Evolutionary conservation across 2,888 invertebrate species (phyloP).

Genomic region (Neoaliturus tenellus): DNA sequence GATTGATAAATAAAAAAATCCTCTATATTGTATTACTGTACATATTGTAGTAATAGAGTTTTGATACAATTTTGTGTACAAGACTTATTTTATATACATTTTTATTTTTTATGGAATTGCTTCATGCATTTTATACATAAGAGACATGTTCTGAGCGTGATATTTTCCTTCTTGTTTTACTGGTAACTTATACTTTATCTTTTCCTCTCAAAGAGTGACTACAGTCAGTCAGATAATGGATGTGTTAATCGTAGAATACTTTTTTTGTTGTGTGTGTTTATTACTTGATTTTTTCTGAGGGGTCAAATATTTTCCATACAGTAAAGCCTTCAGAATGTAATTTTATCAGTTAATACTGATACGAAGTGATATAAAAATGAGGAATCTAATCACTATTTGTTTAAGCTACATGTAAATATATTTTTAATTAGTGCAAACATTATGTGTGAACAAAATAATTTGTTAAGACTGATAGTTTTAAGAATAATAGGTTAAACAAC

Average conservation of each 20-base stretch:
- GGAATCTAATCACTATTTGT: neutral
- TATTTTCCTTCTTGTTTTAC: neutral
- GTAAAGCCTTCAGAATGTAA: neutral
- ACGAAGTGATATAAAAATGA: neutral
- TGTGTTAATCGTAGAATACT: neutral
- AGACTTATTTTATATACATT: neutral
- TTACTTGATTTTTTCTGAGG: neutral
- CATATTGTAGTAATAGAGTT: too few species aligned
- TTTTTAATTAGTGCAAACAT: neutral
- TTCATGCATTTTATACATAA: neutral
- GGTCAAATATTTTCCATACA: neutral
- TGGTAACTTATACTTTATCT: neutral
- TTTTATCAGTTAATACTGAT: neutral
- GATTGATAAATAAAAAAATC: too few species aligned
- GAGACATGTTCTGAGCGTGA: neutral
- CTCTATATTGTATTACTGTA: too few species aligned
- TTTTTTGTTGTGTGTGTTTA: neutral
- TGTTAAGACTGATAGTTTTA: slow-evolving; percentile 31
- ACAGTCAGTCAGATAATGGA: neutral
- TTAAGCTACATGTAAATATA: neutral
- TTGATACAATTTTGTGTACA: too few species aligned
- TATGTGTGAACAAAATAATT: neutral
- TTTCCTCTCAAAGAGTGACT: neutral
- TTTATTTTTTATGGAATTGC: neutral
- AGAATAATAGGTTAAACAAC: neutral